A percentile compares a stretch with the other conserved stretches of the same genome.
Conservation (phyloP, 2,888 invertebrate species). For the Salticus scenicus region DNA sequence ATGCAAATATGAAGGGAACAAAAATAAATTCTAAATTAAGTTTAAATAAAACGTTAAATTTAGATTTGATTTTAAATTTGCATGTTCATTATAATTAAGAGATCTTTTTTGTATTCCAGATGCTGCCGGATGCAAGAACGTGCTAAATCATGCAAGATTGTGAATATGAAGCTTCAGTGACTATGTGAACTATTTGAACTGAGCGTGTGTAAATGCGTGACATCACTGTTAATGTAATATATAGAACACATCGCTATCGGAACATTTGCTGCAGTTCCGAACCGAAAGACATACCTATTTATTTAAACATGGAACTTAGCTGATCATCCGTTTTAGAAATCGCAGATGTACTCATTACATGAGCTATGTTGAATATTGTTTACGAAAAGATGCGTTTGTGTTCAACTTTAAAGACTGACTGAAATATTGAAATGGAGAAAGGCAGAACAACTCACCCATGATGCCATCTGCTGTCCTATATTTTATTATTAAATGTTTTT, state of each 20-base stretch:
- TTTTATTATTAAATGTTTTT: constrained; percentile 63
- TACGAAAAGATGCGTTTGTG: constrained; percentile 25
- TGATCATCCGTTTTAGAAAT: constrained; percentile 21
- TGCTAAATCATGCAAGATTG: background rate
- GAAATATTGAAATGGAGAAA: background rate
- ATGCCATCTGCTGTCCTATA: constrained; percentile 61
- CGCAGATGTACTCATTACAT: constrained; percentile 19
- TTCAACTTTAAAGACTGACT: constrained; percentile 7
- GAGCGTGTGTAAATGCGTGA: background rate
- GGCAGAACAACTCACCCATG: constrained; percentile 29
- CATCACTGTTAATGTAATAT: background rate
- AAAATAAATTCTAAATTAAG: no score
- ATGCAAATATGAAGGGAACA: no score
- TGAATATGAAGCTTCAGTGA: background rate
- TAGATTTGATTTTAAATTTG: no score
- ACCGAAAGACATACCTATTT: constrained; percentile 42
- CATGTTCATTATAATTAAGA: no score
- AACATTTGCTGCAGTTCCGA: constrained; percentile 15
- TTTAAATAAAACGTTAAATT: no score
- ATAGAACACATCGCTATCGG: background rate
- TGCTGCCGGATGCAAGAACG: background rate
- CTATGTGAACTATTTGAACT: background rate
- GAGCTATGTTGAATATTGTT: background rate
- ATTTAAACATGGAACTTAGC: constrained; percentile 40
- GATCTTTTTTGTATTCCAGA: background rate